Evolutionary conservation across 2,888 invertebrate species (phyloP).

Genomic region (Lamellibrachia satsuma): DNA sequence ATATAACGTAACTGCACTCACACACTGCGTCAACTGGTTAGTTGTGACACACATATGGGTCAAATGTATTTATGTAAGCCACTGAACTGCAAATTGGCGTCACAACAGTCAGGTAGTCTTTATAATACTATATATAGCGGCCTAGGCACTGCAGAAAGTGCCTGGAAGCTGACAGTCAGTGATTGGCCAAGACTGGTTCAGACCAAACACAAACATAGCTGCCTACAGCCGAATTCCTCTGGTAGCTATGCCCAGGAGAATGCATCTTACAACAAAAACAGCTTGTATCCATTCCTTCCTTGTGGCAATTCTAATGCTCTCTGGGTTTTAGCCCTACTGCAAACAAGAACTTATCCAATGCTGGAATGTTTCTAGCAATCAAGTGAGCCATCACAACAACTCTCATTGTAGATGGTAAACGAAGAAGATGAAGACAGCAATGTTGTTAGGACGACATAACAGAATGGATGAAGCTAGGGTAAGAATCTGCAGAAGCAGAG

Average conservation of each 20-base stretch:
- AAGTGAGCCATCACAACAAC: not conserved
- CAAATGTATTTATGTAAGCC: not conserved
- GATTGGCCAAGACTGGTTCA: not conserved
- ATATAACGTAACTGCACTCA: not conserved
- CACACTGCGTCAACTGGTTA: not conserved
- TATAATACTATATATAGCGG: not conserved
- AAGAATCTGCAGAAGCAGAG: too few species aligned
- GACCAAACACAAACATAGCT: not conserved
- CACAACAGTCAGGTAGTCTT: not conserved
- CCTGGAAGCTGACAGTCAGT: not conserved
- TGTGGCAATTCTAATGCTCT: not conserved
- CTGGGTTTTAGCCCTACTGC: not conserved
- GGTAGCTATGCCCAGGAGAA: not conserved
- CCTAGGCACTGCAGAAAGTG: not conserved
- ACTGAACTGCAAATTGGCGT: not conserved
- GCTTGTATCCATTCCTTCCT: not conserved
- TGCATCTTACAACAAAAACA: not conserved
- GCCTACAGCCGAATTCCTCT: not conserved
- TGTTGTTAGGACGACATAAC: too few species aligned
- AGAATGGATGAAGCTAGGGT: too few species aligned
- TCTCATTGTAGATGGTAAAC: too few species aligned
- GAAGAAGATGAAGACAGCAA: too few species aligned
- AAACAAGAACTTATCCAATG: not conserved
- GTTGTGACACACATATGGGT: not conserved
- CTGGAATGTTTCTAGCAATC: not conserved